Base-by-base conservation (phyloP, 2,888 invertebrate species). In the Ennomos fuscantarius region DNA sequence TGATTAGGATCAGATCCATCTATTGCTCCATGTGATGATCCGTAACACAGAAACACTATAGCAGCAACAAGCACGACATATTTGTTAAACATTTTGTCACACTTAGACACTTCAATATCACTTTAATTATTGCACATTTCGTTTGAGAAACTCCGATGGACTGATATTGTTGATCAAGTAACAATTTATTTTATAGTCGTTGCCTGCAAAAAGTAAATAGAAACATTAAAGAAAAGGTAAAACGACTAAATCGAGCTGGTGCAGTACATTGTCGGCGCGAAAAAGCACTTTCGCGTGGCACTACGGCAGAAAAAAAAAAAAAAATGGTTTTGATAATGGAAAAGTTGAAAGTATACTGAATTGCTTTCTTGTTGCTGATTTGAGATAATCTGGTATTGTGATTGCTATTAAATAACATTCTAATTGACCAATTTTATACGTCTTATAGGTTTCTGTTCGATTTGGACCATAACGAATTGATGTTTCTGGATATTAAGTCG, bases 151-250 rank as follows among this genome's bases (percentile, higher is more conserved):
- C 76, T 44, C 63, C 63, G 71, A 67, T 66, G 63, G 67, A 90
- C 89, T 92, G 89, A 81, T 87, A 66, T 65, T 54, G 54, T 51
- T 55, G 66, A 66, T 70, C 69, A 65, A 60, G 66, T 71, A 65
- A 66, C 78, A 76, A 82, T 82, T 85, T 83, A 78, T 89, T 91
- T 84, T 91, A 91, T 91, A 91, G 80, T 61, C 67, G 63, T 69
- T 66, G 65, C 67, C 62, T 66, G 66, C 73, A 63, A 76, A 79
- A 74, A 87, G 81, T 86, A 81, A 81, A 73, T 68, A 73, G 60
- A 65, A 51, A 66, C 44, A 68, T 60, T 66, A 72, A 74, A 79
- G 77, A 81, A 82, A 76, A 68, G 68, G 75, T 72, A 84, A 83
- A 82, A 83, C 79, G 78, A 81, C 66, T 63, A 79, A 79, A 76